Evolutionary conservation across 2,888 invertebrate species (phyloP).

Genomic region (Leptarthrus brevirostris): DNA sequence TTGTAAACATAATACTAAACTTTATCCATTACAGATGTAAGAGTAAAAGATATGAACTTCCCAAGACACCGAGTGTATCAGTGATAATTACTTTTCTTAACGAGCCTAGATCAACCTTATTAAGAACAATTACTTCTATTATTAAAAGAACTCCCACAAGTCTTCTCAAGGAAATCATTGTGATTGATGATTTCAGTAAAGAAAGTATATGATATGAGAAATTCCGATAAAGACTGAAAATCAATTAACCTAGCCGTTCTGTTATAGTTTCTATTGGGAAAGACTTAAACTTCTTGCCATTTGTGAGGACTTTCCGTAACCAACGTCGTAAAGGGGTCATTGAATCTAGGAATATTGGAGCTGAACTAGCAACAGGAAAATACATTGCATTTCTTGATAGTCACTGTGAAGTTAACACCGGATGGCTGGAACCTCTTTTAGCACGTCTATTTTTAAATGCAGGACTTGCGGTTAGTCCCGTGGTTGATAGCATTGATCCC

Average conservation of each 20-base stretch:
- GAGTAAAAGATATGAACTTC: constrained; percentile 55
- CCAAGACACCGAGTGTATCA: constrained; percentile 56
- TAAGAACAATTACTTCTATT: constrained; percentile 61
- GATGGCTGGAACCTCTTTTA: constrained; percentile 68
- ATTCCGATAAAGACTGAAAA: not conserved
- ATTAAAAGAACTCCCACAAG: constrained; percentile 58
- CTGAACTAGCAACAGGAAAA: constrained; percentile 61
- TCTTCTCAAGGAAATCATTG: constrained; percentile 61
- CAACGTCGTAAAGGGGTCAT: constrained; percentile 63
- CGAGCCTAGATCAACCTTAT: constrained; percentile 61
- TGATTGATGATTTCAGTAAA: constrained; percentile 62
- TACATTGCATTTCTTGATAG: constrained; percentile 67
- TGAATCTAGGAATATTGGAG: constrained; percentile 65
- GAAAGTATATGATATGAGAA: constrained; percentile 59
- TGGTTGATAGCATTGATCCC: constrained; percentile 67
- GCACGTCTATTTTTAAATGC: constrained; percentile 57
- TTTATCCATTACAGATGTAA: constrained; percentile 57
- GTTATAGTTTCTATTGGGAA: constrained; percentile 44
- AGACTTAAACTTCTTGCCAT: constrained; percentile 50
- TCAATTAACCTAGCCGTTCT: not conserved
- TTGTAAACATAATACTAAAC: not conserved
- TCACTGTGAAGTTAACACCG: constrained; percentile 66
- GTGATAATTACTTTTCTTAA: constrained; percentile 62
- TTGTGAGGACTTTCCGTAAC: constrained; percentile 58
- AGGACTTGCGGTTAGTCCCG: constrained; percentile 65